Evolutionary conservation across 2,888 invertebrate species (phyloP).

Genomic region (Metopia argyrocephala): DNA sequence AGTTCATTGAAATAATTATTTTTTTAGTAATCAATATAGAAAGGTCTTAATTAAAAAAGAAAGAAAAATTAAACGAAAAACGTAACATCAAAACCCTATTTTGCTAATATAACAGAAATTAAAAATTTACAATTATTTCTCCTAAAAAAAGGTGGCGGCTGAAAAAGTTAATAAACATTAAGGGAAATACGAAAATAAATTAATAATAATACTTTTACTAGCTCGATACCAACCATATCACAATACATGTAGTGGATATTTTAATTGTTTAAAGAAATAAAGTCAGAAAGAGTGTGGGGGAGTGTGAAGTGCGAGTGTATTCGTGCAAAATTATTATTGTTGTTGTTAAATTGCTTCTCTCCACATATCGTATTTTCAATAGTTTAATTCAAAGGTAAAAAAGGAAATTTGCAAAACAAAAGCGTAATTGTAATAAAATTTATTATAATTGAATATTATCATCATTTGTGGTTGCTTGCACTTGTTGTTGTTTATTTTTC

Average conservation of each 20-base stretch:
- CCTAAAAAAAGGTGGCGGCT: constrained; percentile 11
- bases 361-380: neutral
- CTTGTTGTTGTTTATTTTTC: neutral
- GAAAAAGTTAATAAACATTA: constrained; percentile 42
- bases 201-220: too few species aligned
- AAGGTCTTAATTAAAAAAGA: neutral
- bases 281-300: neutral
- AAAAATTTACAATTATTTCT: too few species aligned
- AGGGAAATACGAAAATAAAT: too few species aligned
- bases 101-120: constrained; percentile 6
- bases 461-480: constrained; percentile 10
- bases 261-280: constrained; percentile 42
- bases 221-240: neutral
- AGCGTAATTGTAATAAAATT: constrained; percentile 27
- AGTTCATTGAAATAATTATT: neutral
- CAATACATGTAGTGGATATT: constrained; percentile 23
- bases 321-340: neutral
- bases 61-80: neutral
- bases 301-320: too few species aligned
- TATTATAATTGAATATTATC: constrained; percentile 40
- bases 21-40: constrained; percentile 13
- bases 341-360: neutral
- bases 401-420: constrained; percentile 32
- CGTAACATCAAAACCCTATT: constrained; percentile 7
- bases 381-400: neutral